phyloP scores from a whole-genome alignment of 2,888 invertebrate species.

The Syritta pipiens region DNA sequence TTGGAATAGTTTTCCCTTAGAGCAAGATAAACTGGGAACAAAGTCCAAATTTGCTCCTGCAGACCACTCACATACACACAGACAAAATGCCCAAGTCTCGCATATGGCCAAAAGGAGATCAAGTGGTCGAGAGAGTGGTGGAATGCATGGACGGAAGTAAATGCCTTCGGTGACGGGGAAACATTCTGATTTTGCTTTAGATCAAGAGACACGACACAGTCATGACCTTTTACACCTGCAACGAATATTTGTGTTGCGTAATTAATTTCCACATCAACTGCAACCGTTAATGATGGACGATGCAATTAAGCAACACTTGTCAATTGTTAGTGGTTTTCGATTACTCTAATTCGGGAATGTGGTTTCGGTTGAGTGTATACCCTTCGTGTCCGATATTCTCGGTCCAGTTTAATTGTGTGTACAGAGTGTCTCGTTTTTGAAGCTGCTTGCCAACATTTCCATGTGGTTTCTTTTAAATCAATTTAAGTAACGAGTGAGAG shows the following conservation, averaged over 20 bases:
- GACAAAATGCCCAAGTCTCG: neutral
- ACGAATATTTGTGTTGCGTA: neutral
- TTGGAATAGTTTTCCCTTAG: conserved; percentile 10
- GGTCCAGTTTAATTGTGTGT: conserved; percentile 4
- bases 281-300: conserved; percentile 18
- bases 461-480: too few species aligned
- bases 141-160: neutral
- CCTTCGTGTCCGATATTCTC: neutral
- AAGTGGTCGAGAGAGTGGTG: neutral
- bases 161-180: neutral
- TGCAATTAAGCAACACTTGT: conserved; percentile 27
- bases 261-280: conserved; percentile 23
- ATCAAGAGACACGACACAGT: neutral
- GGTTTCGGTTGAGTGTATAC: neutral
- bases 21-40: conserved; percentile 7
- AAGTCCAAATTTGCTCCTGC: neutral
- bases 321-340: conserved; percentile 40
- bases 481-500: too few species aligned
- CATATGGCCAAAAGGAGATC: neutral
- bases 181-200: conserved; percentile 6
- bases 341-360: conserved; percentile 14
- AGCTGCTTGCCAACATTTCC: too few species aligned
- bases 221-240: neutral
- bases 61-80: too few species aligned
- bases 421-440: too few species aligned